Conservation (phyloP, 2,113 vertebrate species). For the Thermophis baileyi region DNA sequence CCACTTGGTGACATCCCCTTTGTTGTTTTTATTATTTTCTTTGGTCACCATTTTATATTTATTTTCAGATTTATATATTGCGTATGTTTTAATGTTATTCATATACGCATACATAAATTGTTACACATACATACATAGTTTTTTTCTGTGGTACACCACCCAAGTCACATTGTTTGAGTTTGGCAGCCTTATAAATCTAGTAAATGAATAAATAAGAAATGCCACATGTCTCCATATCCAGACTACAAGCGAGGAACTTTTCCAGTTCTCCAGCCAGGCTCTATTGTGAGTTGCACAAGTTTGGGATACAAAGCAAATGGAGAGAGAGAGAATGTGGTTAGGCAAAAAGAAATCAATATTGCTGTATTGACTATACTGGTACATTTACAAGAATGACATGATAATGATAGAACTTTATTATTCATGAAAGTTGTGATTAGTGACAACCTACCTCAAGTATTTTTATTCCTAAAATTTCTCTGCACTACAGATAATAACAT, state of each 20-base stretch:
- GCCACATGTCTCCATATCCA: background rate
- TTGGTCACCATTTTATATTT: background rate
- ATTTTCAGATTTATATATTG: background rate
- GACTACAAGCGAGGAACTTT: background rate
- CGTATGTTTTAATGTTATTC: background rate
- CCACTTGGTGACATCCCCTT: background rate
- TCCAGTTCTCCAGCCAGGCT: background rate
- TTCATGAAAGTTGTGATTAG: background rate
- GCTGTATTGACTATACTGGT: background rate
- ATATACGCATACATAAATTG: background rate
- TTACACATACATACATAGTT: background rate
- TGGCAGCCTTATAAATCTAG: background rate
- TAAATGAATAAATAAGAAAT: background rate
- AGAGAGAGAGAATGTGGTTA: background rate
- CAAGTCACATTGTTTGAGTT: background rate
- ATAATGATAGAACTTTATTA: background rate
- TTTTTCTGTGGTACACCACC: background rate
- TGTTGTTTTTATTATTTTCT: background rate
- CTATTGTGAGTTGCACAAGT: background rate
- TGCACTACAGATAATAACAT: background rate
- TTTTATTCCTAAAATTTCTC: background rate
- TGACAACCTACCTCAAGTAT: background rate
- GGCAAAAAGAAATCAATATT: background rate
- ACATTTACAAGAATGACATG: background rate
- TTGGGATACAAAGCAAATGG: background rate